A percentile compares a stretch with the other conserved stretches of the same genome.
Conservation (phyloP, 2,113 vertebrate genomes). For the Vulpes vulpes region DNA sequence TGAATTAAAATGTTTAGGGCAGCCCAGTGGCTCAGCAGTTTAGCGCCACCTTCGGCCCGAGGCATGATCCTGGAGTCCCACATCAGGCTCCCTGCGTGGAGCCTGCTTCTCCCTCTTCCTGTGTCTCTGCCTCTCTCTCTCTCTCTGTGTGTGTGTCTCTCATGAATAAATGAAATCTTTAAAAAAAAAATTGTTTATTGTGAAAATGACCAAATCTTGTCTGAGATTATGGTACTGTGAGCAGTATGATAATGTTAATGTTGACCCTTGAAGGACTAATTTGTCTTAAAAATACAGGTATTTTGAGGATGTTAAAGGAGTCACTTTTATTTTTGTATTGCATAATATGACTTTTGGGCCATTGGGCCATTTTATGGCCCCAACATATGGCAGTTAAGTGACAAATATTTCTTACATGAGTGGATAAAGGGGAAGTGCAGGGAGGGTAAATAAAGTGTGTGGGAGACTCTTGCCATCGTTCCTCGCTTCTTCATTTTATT, state of each 20-base stretch:
- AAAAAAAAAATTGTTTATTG: not conserved
- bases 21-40: too few relatives aligned
- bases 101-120: too few relatives aligned
- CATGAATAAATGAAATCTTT: too few relatives aligned
- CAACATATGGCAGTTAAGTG: fast-evolving
- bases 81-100: too few relatives aligned
- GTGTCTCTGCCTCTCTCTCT: too few relatives aligned
- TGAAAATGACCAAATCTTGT: not conserved
- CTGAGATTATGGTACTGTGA: not conserved
- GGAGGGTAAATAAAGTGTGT: not conserved
- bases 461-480: too few relatives aligned
- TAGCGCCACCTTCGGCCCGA: too few relatives aligned
- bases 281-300: not conserved
- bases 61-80: too few relatives aligned
- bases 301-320: not conserved
- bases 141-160: too few relatives aligned
- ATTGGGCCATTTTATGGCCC: not conserved
- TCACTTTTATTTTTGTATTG: not conserved
- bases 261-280: not conserved
- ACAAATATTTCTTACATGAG: not conserved
- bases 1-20: not conserved
- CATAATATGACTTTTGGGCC: not conserved
- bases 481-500: not conserved
- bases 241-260: not conserved
- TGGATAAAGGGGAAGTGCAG: not conserved